These are phyloP conservation scores for Sclerurus mexicanus DNA, from an alignment of 2,113 vertebrate genomes.

Conservation along the genomic window DNA sequence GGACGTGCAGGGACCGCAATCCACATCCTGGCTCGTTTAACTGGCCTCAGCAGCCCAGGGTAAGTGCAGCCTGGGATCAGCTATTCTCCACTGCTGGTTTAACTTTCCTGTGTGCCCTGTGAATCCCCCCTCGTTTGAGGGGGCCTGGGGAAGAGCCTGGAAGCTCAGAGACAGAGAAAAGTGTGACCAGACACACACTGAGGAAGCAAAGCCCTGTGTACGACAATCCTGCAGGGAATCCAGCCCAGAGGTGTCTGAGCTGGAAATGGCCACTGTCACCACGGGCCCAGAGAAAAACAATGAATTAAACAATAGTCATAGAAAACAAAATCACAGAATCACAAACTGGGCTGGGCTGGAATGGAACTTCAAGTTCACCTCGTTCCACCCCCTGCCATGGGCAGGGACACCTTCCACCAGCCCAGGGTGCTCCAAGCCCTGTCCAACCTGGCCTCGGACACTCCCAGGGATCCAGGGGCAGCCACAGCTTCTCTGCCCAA, in stretches of 20 bases:
- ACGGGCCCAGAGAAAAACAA: background rate
- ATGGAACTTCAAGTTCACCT: accelerated
- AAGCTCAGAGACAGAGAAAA: background rate
- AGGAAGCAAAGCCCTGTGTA: background rate
- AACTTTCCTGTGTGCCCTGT: background rate
- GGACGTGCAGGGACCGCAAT: background rate
- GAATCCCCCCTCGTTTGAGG: background rate
- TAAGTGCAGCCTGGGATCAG: accelerated
- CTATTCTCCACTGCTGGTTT: accelerated
- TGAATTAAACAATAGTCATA: too few species aligned
- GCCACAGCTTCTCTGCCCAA: background rate
- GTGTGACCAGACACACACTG: accelerated
- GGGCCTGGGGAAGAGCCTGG: background rate
- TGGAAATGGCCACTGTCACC: background rate
- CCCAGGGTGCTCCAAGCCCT: background rate
- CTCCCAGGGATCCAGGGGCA: background rate
- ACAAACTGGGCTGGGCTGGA: too few species aligned
- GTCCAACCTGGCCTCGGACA: background rate
- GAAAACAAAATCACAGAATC: background rate
- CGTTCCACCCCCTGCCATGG: accelerated
- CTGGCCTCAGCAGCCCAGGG: background rate
- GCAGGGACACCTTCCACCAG: background rate
- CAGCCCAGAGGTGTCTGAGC: background rate
- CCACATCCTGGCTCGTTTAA: accelerated
- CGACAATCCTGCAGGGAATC: background rate